Evolutionary conservation across 2,797 vertebrate species (phyloP), one percentile per base, ranked within the genome.

Genomic region (Octomys mimax): DNA sequence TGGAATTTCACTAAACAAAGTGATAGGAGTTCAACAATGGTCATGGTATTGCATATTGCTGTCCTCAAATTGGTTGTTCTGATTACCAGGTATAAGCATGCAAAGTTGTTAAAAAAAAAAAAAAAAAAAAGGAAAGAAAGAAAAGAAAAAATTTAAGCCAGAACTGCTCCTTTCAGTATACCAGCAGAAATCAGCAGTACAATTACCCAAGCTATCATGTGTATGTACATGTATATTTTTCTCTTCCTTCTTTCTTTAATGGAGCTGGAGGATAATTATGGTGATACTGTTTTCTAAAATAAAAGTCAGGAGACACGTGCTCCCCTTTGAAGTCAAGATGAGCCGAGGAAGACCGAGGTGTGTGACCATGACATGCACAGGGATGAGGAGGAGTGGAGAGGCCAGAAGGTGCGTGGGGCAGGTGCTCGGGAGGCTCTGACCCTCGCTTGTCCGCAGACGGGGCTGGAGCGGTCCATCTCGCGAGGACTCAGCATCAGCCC

Each of bases 251-350:
- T 18, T 57, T 57, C 54, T 42, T 91, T 75, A 78, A 46, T 75
- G 52, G 82, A 78, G 21, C 64, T 70, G 14, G 13, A 77, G 36
- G 77, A 75, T 84, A 84, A 84, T 92, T 73, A 62, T 16, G n/a
- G 77, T 71, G 73, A 49, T 66, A 80, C 1, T 89, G 70, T 79
- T 96, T 85, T 86, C 68, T 59, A 89, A 82, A 83, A 71, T 93
- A 46, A 26, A 95, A 90, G 64, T 75, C 82, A 86, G 46, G 70
- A 96, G 49, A 82, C 5, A 21, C 4, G 28, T 28, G 78, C 54
- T 59, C 57, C 19, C 46, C 31, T 79, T 87, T 92, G 94, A 88
- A 89, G 66, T 90, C 39, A 49, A 42, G 87, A 61, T 21, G 52
- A 36, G 70, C 82, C 75, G 75, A 33, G 28, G 46, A 68, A 79